Conservation (phyloP, 2,888 invertebrate genomes). For the Elaeidobius kamerunicus region DNA sequence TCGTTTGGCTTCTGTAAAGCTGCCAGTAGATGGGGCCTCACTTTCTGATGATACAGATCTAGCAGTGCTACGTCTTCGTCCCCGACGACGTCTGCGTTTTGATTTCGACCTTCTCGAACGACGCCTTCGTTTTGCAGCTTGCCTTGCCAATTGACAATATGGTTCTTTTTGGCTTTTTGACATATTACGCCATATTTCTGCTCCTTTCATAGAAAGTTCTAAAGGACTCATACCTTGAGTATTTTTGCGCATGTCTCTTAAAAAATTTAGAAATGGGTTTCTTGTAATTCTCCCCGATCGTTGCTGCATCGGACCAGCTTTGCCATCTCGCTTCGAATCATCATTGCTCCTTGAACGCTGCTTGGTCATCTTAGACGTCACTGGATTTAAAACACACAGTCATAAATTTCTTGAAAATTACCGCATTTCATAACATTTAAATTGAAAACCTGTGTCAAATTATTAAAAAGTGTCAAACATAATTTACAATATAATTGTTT, state of each 20-base stretch:
- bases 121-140: slow-evolving; percentile 15
- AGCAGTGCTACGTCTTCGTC: background rate
- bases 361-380: slow-evolving; percentile 10
- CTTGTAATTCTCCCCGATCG: slow-evolving; percentile 17
- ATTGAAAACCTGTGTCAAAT: slow-evolving; percentile 1
- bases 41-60: slow-evolving; percentile 11
- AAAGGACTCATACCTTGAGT: slow-evolving; percentile 22
- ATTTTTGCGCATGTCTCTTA: slow-evolving; percentile 28
- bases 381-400: background rate
- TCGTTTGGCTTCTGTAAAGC: background rate
- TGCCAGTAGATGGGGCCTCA: background rate
- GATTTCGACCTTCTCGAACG: background rate
- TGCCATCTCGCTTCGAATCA: slow-evolving; percentile 11
- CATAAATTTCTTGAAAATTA: background rate
- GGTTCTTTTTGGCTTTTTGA: slow-evolving; percentile 26
- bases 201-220: slow-evolving; percentile 27
- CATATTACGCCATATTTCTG: slow-evolving; percentile 32
- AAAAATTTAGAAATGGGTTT: slow-evolving; percentile 32
- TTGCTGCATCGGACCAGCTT: background rate
- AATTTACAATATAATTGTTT: slow-evolving; percentile 11
- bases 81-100: slow-evolving; percentile 3
- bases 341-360: slow-evolving; percentile 7
- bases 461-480: slow-evolving; percentile 10
- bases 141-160: slow-evolving; percentile 27
- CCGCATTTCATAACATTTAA: slow-evolving; percentile 9